These are phyloP conservation scores for Hymenochirus boettgeri DNA, from an alignment of 2,113 vertebrate species.

Conservation along the genomic window DNA sequence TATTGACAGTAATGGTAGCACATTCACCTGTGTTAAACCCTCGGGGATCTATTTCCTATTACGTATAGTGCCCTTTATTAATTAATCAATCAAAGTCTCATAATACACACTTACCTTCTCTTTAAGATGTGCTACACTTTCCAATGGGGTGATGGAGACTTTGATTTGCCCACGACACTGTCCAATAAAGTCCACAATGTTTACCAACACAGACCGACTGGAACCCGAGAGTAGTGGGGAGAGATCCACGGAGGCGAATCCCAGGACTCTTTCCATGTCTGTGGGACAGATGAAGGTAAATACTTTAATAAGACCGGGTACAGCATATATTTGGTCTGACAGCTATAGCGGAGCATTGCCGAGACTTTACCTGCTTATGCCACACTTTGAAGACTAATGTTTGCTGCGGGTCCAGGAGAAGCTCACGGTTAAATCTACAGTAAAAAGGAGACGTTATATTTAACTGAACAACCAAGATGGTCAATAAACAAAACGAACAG, in stretches of 20 bases:
- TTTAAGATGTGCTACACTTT: slow-evolving; percentile 62
- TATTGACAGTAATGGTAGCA: too few relatives aligned
- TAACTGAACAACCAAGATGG: too few relatives aligned
- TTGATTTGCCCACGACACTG: slow-evolving; percentile 93
- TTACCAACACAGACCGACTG: slow-evolving; percentile 92
- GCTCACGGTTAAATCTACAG: slow-evolving; percentile 80
- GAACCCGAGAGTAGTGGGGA: slow-evolving; percentile 87
- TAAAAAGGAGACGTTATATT: slow-evolving; percentile 43
- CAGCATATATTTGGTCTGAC: not conserved
- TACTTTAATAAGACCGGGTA: not conserved
- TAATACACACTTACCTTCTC: slow-evolving; percentile 58
- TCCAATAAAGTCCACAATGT: slow-evolving; percentile 85
- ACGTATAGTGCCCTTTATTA: too few relatives aligned
- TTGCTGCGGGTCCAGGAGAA: slow-evolving; percentile 85
- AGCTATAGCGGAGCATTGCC: too few relatives aligned
- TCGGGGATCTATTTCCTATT: too few relatives aligned
- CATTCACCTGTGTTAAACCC: too few relatives aligned
- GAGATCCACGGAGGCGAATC: slow-evolving; percentile 88
- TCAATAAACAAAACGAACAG: too few relatives aligned
- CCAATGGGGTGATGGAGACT: slow-evolving; percentile 82
- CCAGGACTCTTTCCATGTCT: slow-evolving; percentile 86
- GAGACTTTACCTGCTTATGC: slow-evolving; percentile 83
- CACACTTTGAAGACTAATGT: slow-evolving; percentile 94
- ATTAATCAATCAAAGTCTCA: too few relatives aligned
- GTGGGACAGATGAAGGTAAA: slow-evolving; percentile 33